Base-by-base conservation (phyloP, 2,113 vertebrate species). In the Aviceda subcristata region DNA sequence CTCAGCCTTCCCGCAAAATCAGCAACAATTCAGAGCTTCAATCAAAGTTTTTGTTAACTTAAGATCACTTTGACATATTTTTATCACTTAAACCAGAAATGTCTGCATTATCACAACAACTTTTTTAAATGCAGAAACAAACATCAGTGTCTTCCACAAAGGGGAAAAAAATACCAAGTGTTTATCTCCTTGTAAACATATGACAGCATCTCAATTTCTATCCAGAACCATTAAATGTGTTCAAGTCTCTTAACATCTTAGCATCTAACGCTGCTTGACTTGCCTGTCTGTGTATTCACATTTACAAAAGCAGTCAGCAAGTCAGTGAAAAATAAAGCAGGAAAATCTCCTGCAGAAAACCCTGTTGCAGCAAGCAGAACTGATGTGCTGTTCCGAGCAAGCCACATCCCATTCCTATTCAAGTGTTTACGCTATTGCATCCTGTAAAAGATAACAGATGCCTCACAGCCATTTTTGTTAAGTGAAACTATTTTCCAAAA, bases 241-340 rank as follows among this genome's bases (percentile, higher is more conserved):
- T 68, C 55, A 85, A 89, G 43, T 74, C n/a, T 75, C 69, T 83
- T 75, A 67, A 91, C 0, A 4, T 56, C 68, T 84, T n/a, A n/a
- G n/a, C n/a, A n/a, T n/a, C 55, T 85, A 87, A 73, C 21, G 46
- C 0, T 7, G 79, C 29, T 46, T 62, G 50, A 67, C 10, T 19
- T 67, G 50, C 21, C 46, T 68, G 57, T 50, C 71, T 11, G 4
- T 36, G 27, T 27, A 51, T 4, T 76, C n/a, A 36, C 16, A 2
- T 90, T 81, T 81, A 86, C 59, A 92, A 93, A 86, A 76, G 48
- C 39, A 76, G n/a, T 24, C 63, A 80, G 69, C 18, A 68, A 92
- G 74, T 3, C 34, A 24, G n/a, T 46, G 27, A 34, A 82, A 84
- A 91, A 39, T 15, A 81, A 50, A 91, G 21, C n/a, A 81, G 26